These are phyloP conservation scores for Drosophila burlai DNA, from an alignment of 1,140 invertebrate genomes.

Conservation along the genomic window DNA sequence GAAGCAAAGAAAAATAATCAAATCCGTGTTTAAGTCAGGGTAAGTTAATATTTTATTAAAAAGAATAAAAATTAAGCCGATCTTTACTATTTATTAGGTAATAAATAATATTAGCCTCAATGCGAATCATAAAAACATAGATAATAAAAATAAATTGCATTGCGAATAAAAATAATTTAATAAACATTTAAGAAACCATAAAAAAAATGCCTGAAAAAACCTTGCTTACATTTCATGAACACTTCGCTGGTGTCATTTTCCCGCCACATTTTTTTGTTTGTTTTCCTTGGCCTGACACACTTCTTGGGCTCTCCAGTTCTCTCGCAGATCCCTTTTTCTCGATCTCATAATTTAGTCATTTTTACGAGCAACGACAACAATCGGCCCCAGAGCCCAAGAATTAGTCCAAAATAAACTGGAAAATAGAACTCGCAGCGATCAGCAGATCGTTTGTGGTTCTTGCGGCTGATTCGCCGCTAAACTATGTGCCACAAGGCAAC, in stretches of 20 bases:
- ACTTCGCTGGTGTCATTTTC: not conserved
- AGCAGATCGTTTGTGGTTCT: conserved; percentile 36
- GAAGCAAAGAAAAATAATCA: no score
- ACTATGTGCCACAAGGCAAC: conserved; percentile 75
- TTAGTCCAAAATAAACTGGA: conserved; percentile 71
- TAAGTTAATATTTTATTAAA: no score
- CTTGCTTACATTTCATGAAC: not conserved
- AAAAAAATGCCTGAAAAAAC: not conserved
- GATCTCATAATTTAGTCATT: conserved; percentile 57
- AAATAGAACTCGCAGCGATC: conserved; percentile 46
- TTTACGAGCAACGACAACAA: conserved; percentile 65
- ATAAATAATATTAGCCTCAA: not conserved
- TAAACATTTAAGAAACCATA: not conserved
- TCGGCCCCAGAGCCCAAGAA: conserved; percentile 41
- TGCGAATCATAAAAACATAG: not conserved
- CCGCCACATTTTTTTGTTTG: conserved; percentile 2
- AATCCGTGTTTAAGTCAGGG: no score
- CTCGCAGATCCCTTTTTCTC: conserved; percentile 20
- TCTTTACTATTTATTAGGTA: no score
- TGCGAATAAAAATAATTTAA: not conserved
- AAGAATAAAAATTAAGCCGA: no score
- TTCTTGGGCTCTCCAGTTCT: not conserved
- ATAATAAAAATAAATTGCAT: not conserved
- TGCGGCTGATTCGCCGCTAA: conserved; percentile 55
- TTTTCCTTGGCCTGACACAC: conserved; percentile 33